A percentile compares a stretch with the other conserved stretches of the same genome.
phyloP scores from a whole-genome alignment of 2,888 invertebrate genomes.

The Drosophila anceps region DNA sequence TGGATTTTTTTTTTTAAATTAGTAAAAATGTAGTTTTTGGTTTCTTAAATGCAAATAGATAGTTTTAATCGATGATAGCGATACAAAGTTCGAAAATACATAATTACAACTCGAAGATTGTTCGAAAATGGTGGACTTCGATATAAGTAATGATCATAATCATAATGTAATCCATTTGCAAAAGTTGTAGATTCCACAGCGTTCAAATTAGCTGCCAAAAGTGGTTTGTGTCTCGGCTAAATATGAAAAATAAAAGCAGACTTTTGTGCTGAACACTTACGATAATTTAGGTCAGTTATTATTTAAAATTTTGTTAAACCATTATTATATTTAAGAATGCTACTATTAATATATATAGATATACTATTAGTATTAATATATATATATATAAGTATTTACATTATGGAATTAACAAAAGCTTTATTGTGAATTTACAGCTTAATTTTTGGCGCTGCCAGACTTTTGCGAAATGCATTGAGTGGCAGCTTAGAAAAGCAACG shows the following conservation, averaged over 20 bases:
- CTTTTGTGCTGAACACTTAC: slow-evolving; percentile 18
- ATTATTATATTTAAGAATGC: not conserved
- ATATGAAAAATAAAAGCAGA: slow-evolving; percentile 10
- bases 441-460: slow-evolving; percentile 26
- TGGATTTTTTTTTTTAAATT: not conserved
- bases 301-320: not conserved
- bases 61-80: not conserved
- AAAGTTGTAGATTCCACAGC: not conserved
- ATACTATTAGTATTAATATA: not conserved
- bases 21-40: not conserved
- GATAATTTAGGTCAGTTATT: not conserved
- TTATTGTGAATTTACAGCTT: not conserved
- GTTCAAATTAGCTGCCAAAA: not conserved
- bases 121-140: not conserved
- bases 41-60: not conserved
- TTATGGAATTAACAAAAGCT: not conserved
- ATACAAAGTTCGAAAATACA: not conserved
- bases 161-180: too few relatives aligned
- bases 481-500: slow-evolving; percentile 50
- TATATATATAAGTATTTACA: not conserved
- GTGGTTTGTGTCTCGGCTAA: slow-evolving; percentile 32
- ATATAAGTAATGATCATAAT: too few relatives aligned
- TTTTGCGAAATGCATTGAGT: not conserved
- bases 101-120: not conserved
- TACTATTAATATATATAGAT: not conserved